Evolutionary conservation across 2,888 invertebrate genomes (phyloP).

Genomic region (Catocala sponsa): DNA sequence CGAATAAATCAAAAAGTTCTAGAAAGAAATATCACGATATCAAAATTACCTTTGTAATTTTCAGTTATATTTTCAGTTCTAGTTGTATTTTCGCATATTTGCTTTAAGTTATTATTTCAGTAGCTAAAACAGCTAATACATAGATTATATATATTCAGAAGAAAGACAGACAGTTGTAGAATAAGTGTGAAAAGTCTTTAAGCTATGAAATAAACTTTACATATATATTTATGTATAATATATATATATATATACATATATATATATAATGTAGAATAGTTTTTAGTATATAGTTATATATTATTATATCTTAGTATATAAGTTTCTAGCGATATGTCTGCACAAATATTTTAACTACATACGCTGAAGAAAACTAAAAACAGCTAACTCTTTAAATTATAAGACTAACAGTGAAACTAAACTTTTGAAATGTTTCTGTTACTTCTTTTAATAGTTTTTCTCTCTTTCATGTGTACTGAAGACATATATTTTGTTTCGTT

Average conservation of each 20-base stretch:
- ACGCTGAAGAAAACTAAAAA: constrained; percentile 67
- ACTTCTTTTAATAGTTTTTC: constrained; percentile 30
- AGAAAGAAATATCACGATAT: neutral
- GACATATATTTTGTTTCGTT: neutral
- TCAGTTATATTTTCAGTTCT: too few species aligned
- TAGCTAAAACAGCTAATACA: too few species aligned
- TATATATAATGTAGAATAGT: constrained; percentile 52
- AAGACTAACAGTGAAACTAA: constrained; percentile 52
- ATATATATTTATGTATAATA: constrained; percentile 31
- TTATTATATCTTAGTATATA: constrained; percentile 76
- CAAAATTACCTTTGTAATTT: too few species aligned
- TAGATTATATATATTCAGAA: constrained; percentile 31
- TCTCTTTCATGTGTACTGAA: constrained; percentile 16
- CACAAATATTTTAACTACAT: constrained; percentile 76
- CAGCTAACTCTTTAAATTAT: constrained; percentile 70
- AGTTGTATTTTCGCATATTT: too few species aligned
- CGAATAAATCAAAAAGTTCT: too few species aligned
- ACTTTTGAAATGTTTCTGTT: constrained; percentile 27
- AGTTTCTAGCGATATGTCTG: constrained; percentile 85
- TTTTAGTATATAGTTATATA: constrained; percentile 63
- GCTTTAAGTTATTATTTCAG: too few species aligned
- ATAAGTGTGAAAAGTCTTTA: constrained; percentile 54
- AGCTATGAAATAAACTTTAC: constrained; percentile 60
- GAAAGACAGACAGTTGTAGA: constrained; percentile 30
- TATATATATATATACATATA: constrained; percentile 39